Base-by-base conservation (phyloP, 2,797 vertebrate species). In the Trematomus bernacchii region DNA sequence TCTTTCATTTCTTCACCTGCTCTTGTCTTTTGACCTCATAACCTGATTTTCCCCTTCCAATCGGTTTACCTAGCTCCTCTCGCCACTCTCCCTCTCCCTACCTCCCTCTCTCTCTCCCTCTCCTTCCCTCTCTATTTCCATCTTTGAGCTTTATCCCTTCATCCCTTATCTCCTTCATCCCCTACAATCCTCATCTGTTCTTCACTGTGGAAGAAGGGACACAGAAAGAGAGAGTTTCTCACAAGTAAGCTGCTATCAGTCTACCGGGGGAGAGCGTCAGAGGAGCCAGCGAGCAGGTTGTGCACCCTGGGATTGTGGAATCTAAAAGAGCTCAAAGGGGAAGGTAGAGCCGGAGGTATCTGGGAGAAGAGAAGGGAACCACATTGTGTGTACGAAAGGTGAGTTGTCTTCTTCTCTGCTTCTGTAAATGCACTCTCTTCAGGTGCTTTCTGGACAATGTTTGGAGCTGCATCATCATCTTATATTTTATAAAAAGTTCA, bases 101-200 rank as follows among this genome's bases (percentile, higher is more conserved):
- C 13, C 69, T 53, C 73, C 48, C 57, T 75, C 64, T 66, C 83
- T 76, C 76, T 47, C 74, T 83, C 70, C 51, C 60, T 67, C 83
- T 78, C 72, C 70, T 66, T 77, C 80, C 64, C 83, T 93, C 92
- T 92, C 89, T 92, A 87, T 95, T 94, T 94, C 92, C 92, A 93
- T 95, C 94, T 88, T 91, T 92, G 91, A 88, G 88, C 94, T 90
- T 95, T 94, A 95, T 95, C 94, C 90, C 88, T 91, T 95, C 94
- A 94, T 94, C 94, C 92, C 87, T 96, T 93, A 96, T 95, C 94
- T 95, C 91, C 93, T 93, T 95, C 94, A 95, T 95, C 95, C 93
- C 76, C 87, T 92, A 87, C 94, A 95, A 96, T 95, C 94, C 93
- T 94, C 87, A 94, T 90, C 92, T 93, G 91, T 89, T 89, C 87